phyloP scores from a whole-genome alignment of 2,113 vertebrate genomes.

The Myotis davidii region DNA sequence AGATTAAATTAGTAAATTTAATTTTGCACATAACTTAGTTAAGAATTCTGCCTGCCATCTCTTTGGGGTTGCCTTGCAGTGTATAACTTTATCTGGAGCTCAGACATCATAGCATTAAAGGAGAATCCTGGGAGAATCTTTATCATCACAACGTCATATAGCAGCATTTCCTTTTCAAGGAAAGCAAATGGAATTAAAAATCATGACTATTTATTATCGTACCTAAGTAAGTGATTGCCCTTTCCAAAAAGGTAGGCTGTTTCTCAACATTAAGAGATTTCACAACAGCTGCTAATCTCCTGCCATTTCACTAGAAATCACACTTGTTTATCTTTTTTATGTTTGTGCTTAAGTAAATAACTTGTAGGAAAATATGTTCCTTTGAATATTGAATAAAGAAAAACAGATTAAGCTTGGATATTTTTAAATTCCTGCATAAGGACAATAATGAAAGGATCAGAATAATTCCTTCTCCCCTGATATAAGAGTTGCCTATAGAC shows the following conservation, averaged over 20 bases:
- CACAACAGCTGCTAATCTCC: background rate
- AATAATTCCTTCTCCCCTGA: background rate
- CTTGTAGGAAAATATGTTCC: background rate
- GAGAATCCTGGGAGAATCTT: background rate
- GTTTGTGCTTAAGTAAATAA: slow-evolving; percentile 16
- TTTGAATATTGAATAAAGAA: slow-evolving; percentile 48
- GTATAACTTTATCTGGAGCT: background rate
- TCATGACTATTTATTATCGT: background rate
- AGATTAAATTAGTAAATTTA: background rate
- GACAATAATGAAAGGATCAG: slow-evolving; percentile 2
- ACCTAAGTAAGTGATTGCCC: background rate
- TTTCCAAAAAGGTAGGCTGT: background rate
- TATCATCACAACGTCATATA: background rate
- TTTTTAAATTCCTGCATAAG: slow-evolving; percentile 33
- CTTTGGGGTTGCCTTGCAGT: background rate
- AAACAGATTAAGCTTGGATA: slow-evolving; percentile 38
- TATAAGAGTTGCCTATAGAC: background rate
- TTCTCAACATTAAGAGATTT: background rate
- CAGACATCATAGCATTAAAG: background rate
- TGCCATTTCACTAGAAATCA: background rate
- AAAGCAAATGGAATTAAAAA: slow-evolving; percentile 15
- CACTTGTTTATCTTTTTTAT: background rate
- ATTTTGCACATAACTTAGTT: background rate
- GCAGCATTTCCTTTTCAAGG: background rate
- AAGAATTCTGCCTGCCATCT: background rate